Base-by-base conservation (phyloP, 2,797 vertebrate species). In the Stomatorhinus walkeri region DNA sequence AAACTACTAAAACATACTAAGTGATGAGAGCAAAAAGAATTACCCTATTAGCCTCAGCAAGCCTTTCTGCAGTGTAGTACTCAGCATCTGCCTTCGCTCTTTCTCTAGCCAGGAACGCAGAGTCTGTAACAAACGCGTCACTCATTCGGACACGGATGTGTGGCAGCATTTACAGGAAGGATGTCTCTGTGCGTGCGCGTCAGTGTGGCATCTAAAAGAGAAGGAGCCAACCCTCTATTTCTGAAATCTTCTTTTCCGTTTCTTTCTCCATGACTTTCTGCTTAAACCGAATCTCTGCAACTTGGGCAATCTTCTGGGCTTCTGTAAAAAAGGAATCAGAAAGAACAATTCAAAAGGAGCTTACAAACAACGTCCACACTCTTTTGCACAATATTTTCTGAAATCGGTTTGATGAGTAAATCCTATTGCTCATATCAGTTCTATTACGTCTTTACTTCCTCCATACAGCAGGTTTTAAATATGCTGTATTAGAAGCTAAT, bases 201-300 rank as follows among this genome's bases (percentile, higher is more conserved):
- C 32, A 14, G 64, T 14, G 19, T n/a, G 8, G 48, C 22, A 6
- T 22, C 16, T 4, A 22, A n/a, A 51, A 12, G 52, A 2, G 83
- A 3, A 16, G 1, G 89, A 24, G 49, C 93, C 7, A 1, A 98
- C 98, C 98, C 94, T 99, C 98, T 87, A 99, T 99, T 94, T 97
- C 96, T 24, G 98, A 99, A 93, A 99, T 99, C 88, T 89, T 96
- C 91, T 97, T 99, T 93, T 98, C 97, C 0, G 97, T 98, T 94
- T 99, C 97, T 89, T 99, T 98, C 94, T 99, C 98, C 98, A 98
- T 99, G 90, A 99, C 95, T 93, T 97, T 99, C 95, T 99, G 98
- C 64, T 96, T 96, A 93, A 96, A 98, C 0, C 96, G 97, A 93
- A 99, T 99, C 94, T 96, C 96, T 89, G 98, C 97, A 36, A 99